These are phyloP conservation scores for Megatriorchis doriae DNA, from an alignment of 2,113 vertebrate species.

Conservation along the genomic window DNA sequence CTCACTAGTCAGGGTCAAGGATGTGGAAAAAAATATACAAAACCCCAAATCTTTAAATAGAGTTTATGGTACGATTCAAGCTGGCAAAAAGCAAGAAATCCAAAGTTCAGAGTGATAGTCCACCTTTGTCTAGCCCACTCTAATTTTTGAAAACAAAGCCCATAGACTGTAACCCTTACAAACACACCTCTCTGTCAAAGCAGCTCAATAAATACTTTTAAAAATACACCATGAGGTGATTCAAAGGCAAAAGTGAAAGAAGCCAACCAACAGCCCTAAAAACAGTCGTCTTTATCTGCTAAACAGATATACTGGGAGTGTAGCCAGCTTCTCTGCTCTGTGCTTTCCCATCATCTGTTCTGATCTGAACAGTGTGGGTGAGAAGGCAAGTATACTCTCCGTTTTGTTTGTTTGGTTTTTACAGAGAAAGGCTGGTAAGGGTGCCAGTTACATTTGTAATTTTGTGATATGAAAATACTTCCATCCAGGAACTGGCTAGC, in stretches of 20 bases:
- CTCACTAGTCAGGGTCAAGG: conserved; percentile 45
- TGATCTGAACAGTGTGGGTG: neutral
- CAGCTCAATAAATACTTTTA: neutral
- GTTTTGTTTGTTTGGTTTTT: fast-evolving
- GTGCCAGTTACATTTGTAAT: neutral
- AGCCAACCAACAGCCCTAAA: neutral
- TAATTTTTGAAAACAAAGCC: neutral
- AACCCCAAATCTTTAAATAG: conserved; percentile 50
- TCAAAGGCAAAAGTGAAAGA: neutral
- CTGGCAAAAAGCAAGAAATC: neutral
- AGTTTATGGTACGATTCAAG: conserved; percentile 18
- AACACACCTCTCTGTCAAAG: neutral
- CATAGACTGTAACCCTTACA: neutral
- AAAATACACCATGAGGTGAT: neutral
- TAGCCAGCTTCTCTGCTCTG: neutral
- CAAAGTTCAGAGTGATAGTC: neutral
- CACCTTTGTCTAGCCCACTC: neutral
- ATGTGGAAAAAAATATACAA: conserved; percentile 52
- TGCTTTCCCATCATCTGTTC: neutral
- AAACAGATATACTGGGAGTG: fast-evolving
- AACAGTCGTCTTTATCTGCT: neutral
- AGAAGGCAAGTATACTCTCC: neutral
- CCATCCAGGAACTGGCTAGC: neutral
- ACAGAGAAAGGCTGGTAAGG: neutral
- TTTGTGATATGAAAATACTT: neutral